phyloP scores from a whole-genome alignment of 2,113 vertebrate species.

The Suricata suricatta region DNA sequence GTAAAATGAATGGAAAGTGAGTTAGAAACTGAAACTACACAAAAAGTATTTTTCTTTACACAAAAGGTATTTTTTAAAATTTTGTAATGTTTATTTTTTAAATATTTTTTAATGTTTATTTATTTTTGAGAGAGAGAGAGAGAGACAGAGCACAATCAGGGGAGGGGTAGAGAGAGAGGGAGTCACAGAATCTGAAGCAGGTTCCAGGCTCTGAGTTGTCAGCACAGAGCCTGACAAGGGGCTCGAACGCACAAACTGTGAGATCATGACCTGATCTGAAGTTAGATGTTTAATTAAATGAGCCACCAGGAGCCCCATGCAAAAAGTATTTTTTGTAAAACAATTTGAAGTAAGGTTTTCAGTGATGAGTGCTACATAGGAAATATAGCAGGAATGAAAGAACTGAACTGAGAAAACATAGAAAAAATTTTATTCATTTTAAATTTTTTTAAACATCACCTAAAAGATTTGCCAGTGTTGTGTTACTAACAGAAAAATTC shows the following conservation, averaged over 20 bases:
- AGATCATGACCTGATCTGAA: no score
- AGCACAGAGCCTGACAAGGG: no score
- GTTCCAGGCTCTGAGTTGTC: no score
- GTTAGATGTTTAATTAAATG: no score
- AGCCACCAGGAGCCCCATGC: no score
- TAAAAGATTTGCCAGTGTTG: not conserved
- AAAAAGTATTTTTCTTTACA: not conserved
- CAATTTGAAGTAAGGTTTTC: not conserved
- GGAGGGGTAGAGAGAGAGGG: no score
- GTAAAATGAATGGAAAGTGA: not conserved
- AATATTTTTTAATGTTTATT: no score
- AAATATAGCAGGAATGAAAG: not conserved
- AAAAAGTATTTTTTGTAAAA: not conserved
- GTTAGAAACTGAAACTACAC: not conserved
- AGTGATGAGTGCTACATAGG: not conserved
- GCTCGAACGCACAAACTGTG: no score
- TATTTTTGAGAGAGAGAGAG: no score
- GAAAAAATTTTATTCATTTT: not conserved
- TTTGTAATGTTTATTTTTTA: no score
- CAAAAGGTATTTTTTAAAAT: not conserved
- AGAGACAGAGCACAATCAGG: no score
- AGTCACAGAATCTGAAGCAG: no score
- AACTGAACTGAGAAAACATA: not conserved
- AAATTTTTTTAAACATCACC: not conserved
- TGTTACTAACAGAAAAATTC: not conserved